Evolutionary conservation across 2,888 invertebrate genomes (phyloP), one percentile per base, ranked within the genome.

Genomic region (Xestia c-nigrum): DNA sequence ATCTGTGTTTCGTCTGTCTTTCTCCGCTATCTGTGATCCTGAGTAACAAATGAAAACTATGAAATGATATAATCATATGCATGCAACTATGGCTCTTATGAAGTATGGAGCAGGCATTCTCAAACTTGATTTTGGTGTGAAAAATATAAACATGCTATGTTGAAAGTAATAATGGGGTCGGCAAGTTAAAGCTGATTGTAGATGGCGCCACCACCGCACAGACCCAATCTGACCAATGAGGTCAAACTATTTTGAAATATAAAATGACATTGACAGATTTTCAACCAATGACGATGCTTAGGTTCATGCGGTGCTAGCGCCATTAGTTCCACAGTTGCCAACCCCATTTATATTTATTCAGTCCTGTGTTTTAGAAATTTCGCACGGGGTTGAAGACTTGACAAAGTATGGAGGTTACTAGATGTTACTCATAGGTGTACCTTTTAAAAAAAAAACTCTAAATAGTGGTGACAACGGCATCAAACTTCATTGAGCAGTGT

Each of bases 11-110:
- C 84, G 59, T 14, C 77, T 82, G 5, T 80, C 77, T 71, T 84
- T 88, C 43, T 84, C 84, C 47, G 61, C 40, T 43, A 59, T 66
- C 10, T 72, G 57, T 12, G 87, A 68, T 21, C 84, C 87, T 87
- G 78, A 10, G 38, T 14, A 64, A 78, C 40, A 72, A 65, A 74
- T 38, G 14, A 24, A 65, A 63, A 50, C 7, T 38, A 40, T 63
- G 21, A 63, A 61, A 61, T 24, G 1, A 14, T 38, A 14, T 38
- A 24, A 9, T 64, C n/a, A 16, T 14, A 24, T 24, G 31, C 21
- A 14, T 65, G 24, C 31, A 57, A 16, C 16, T 43, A 50, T 40
- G 6, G 14, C 10, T 63, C 16, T 9, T 46, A 57, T 14, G 57
- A 55, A 52, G 73, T 59, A 67, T 67, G 46, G 40, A 74, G 68